Evolutionary conservation across 1,140 invertebrate species (phyloP), one percentile per base, ranked within the genome.

Genomic region (Littorina saxatilis): DNA sequence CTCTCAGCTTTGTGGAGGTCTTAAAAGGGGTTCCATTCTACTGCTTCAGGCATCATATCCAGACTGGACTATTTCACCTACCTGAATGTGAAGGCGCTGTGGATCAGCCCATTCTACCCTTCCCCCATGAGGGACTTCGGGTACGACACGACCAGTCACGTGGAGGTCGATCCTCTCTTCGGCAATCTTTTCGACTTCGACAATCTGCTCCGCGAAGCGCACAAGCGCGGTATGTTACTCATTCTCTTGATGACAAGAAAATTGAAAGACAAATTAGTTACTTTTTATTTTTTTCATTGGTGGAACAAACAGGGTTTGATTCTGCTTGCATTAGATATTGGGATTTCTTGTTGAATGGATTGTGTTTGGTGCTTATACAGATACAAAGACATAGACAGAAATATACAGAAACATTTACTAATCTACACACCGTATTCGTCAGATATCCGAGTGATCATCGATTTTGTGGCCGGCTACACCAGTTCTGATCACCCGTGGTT

Each of bases 391-490:
- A n/a, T n/a, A n/a, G n/a, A n/a, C n/a, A n/a, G n/a, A n/a, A n/a
- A n/a, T n/a, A n/a, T n/a, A n/a, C n/a, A n/a, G n/a, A n/a, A n/a
- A n/a, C n/a, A n/a, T n/a, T n/a, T n/a, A n/a, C n/a, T n/a, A n/a
- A n/a, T n/a, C n/a, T n/a, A n/a, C n/a, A n/a, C n/a, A n/a, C n/a
- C n/a, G n/a, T n/a, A n/a, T n/a, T n/a, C n/a, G 5, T 11, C 84
- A 96, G 96, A 94, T 81, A 94, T 98, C 20, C 96, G 96, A 90
- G 90, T 98, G 1, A 93, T 98, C 9, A 89, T 98, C 90, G 97
- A 98, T 88, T 95, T 97, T 88, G 95, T 98, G 17, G 96, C 96
- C 1, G 98, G 98, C 92, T 96, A 98, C 90, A 95, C 96, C 0
- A 96, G 96, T 85, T 94, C 96, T 87, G 88, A 96, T 80, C 96